A percentile compares a stretch with the other conserved stretches of the same genome.
phyloP scores from a whole-genome alignment of 2,888 invertebrate species.

The Nowickia ferox region DNA sequence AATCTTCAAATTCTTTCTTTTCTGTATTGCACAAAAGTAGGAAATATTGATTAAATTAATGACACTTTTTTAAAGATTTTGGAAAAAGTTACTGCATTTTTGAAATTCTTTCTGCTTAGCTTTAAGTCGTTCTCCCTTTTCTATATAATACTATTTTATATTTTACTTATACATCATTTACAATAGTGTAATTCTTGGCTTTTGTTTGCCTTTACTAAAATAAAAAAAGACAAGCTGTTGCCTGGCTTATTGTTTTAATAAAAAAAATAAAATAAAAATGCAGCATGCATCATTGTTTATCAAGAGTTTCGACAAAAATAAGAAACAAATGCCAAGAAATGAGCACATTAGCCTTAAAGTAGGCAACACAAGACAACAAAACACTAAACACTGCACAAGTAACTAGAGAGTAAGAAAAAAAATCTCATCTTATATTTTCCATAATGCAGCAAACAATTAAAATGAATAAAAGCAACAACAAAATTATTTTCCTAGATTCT shows the following conservation, averaged over 20 bases:
- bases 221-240: conserved; percentile 48
- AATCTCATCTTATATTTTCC: not conserved
- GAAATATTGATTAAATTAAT: too few relatives aligned
- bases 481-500: conserved; percentile 6
- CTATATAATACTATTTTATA: not conserved
- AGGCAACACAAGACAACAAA: conserved; percentile 59
- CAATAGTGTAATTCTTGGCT: not conserved
- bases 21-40: too few relatives aligned
- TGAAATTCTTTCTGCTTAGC: too few relatives aligned
- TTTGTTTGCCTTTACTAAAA: conserved; percentile 3
- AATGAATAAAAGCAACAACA: conserved; percentile 28
- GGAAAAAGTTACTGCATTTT: not conserved
- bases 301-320: conserved; percentile 32
- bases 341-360: conserved; percentile 72
- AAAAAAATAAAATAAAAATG: conserved; percentile 25
- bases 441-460: conserved; percentile 57
- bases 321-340: conserved; percentile 47
- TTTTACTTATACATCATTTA: not conserved
- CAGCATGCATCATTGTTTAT: conserved; percentile 44
- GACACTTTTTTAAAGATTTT: not conserved
- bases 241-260: conserved; percentile 24
- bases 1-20: too few relatives aligned
- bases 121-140: too few relatives aligned
- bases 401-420: not conserved
- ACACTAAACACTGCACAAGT: not conserved